Evolutionary conservation across 1,140 invertebrate species (phyloP).

Genomic region (Formica exsecta): DNA sequence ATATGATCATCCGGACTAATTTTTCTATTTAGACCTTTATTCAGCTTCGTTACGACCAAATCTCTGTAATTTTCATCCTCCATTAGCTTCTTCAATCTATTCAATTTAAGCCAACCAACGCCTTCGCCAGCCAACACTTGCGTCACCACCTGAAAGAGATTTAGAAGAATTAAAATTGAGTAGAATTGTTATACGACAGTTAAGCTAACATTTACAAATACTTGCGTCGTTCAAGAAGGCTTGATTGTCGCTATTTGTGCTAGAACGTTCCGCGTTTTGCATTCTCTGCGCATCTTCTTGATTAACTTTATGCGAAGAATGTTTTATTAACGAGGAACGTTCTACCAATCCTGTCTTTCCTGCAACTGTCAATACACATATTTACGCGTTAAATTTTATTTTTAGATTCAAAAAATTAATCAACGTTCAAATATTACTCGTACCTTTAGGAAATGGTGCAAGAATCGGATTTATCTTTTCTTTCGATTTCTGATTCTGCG

Average conservation of each 20-base stretch:
- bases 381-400: neutral
- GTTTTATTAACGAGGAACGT: slow-evolving; percentile 95
- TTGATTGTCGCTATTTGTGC: slow-evolving; percentile 94
- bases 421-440: neutral
- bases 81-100: slow-evolving; percentile 98
- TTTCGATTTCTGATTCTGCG: slow-evolving; percentile 85
- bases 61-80: slow-evolving; percentile 99
- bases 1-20: slow-evolving; percentile 98
- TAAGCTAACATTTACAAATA: slow-evolving; percentile 61
- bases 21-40: slow-evolving; percentile 97
- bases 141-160: slow-evolving; percentile 91
- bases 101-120: slow-evolving; percentile 98
- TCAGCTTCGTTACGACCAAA: slow-evolving; percentile 97
- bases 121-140: slow-evolving; percentile 98
- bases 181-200: slow-evolving; percentile 11
- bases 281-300: slow-evolving; percentile 90
- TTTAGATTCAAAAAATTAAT: neutral
- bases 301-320: slow-evolving; percentile 89
- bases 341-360: slow-evolving; percentile 93
- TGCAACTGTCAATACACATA: slow-evolving; percentile 41
- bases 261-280: slow-evolving; percentile 90
- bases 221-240: slow-evolving; percentile 94
- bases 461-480: slow-evolving; percentile 89
- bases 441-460: slow-evolving; percentile 92
- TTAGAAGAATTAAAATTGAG: slow-evolving; percentile 36